These are phyloP conservation scores for Hormaphis cornu DNA, from an alignment of 1,140 invertebrate genomes.

Conservation along the genomic window DNA sequence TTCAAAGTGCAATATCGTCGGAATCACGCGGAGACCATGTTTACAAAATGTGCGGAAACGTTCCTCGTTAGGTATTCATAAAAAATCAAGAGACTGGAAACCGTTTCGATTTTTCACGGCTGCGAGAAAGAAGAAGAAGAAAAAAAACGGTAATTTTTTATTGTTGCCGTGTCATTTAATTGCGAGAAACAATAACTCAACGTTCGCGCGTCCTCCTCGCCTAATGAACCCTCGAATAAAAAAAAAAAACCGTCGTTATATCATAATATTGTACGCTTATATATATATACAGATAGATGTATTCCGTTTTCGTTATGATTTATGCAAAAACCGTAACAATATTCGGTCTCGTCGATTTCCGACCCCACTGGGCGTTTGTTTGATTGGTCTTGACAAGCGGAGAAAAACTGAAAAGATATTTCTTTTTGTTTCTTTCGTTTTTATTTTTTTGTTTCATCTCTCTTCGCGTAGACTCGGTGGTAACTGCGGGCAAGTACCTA, in stretches of 20 bases:
- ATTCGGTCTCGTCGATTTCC: slow-evolving; percentile 22
- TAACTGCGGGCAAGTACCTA: neutral
- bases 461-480: neutral
- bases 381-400: slow-evolving; percentile 32
- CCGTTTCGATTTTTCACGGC: slow-evolving; percentile 7
- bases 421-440: neutral
- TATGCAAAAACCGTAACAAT: slow-evolving; percentile 28
- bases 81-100: slow-evolving; percentile 27
- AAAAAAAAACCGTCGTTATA: slow-evolving; percentile 11
- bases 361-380: slow-evolving; percentile 14
- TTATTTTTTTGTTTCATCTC: neutral
- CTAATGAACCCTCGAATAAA: slow-evolving; percentile 30
- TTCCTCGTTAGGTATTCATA: slow-evolving; percentile 30
- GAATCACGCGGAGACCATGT: neutral
- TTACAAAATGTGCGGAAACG: slow-evolving; percentile 2
- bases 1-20: no score
- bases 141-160: slow-evolving; percentile 20
- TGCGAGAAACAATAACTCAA: slow-evolving; percentile 30
- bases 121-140: no score
- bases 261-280: no score
- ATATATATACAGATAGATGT: neutral
- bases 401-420: slow-evolving; percentile 29
- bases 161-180: slow-evolving; percentile 31
- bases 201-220: neutral
- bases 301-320: slow-evolving; percentile 14